These are phyloP conservation scores for Melanostigma gelatinosum DNA, from an alignment of 2,113 vertebrate genomes.

Conservation along the genomic window DNA sequence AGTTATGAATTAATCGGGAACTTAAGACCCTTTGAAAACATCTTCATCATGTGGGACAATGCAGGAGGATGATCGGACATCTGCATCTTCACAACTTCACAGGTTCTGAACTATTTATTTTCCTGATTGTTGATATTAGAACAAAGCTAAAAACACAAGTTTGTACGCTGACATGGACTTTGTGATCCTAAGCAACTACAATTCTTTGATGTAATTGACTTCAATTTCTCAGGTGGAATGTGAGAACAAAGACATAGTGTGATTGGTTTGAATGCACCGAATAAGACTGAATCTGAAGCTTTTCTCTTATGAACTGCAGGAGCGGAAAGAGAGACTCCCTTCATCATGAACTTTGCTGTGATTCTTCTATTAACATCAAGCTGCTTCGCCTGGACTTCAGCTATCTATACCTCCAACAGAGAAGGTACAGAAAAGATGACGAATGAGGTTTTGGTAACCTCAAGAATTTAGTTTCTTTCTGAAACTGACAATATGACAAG, in stretches of 20 bases:
- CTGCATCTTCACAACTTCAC: conserved; percentile 37
- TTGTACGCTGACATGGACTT: background rate
- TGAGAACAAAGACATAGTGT: background rate
- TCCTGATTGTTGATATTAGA: background rate
- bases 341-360: conserved; percentile 68
- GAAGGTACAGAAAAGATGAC: conserved; percentile 65
- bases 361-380: conserved; percentile 58
- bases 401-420: conserved; percentile 41
- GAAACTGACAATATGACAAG: background rate
- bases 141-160: background rate
- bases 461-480: background rate
- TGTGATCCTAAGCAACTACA: too few species aligned
- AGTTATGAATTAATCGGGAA: background rate
- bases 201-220: background rate
- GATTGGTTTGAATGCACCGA: background rate
- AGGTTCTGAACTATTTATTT: conserved; percentile 57
- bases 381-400: conserved; percentile 66
- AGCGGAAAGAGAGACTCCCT: conserved; percentile 22
- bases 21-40: background rate
- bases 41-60: conserved; percentile 32
- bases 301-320: conserved; percentile 44
- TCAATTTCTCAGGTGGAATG: background rate
- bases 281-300: background rate
- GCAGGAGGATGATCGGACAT: conserved; percentile 18
- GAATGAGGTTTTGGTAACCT: background rate